Conservation (phyloP, 2,113 vertebrate genomes). For the Zootoca vivipara region DNA sequence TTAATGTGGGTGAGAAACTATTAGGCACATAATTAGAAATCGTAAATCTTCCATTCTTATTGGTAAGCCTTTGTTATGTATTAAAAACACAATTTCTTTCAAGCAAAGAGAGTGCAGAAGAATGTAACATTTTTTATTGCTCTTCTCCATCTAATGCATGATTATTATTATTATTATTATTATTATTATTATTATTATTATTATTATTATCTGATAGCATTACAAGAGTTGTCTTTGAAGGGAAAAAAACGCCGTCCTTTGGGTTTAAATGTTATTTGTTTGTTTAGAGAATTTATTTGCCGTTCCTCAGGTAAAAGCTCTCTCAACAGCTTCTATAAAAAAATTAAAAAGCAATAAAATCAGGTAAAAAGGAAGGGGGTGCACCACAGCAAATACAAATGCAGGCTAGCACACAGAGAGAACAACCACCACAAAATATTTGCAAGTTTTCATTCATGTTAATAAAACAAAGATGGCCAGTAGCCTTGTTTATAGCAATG, state of each 20-base stretch:
- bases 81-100: neutral
- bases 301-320: neutral
- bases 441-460: neutral
- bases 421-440: neutral
- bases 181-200: neutral
- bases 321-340: neutral
- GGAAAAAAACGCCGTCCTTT: neutral
- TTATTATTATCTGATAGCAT: neutral
- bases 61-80: neutral
- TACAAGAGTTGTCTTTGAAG: neutral
- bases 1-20: neutral
- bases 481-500: neutral
- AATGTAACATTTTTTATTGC: neutral
- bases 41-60: constrained; percentile 2
- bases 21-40: neutral
- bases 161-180: neutral
- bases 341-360: neutral
- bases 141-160: neutral
- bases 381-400: neutral
- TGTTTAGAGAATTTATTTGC: neutral
- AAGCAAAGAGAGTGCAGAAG: neutral
- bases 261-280: neutral
- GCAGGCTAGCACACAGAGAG: neutral
- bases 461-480: neutral
- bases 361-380: neutral